phyloP scores from a whole-genome alignment of 2,888 invertebrate species.

The Ochropleura leucogaster region DNA sequence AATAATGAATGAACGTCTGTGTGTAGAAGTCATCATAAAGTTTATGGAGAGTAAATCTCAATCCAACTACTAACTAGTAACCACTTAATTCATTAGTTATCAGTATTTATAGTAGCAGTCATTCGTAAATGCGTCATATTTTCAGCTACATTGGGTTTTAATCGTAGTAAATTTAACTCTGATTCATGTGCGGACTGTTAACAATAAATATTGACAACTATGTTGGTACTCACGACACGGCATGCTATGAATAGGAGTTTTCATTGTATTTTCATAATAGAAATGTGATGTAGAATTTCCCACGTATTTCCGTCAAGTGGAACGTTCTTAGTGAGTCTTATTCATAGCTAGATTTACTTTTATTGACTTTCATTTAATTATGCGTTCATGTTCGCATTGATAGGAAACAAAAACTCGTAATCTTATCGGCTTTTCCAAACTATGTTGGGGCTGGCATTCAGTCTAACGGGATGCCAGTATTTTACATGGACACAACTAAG shows the following conservation, averaged over 20 bases:
- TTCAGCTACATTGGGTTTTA: conserved; percentile 34
- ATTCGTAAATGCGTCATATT: conserved; percentile 43
- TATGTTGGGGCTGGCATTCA: too few relatives aligned
- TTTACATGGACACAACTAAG: too few relatives aligned
- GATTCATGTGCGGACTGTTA: conserved; percentile 40
- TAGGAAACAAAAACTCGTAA: background rate
- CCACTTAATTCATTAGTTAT: conserved; percentile 20
- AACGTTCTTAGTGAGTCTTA: conserved; percentile 3
- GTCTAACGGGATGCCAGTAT: too few relatives aligned
- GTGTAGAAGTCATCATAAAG: conserved; percentile 10
- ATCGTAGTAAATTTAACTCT: conserved; percentile 19
- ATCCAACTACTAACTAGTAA: conserved; percentile 15
- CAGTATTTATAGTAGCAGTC: conserved; percentile 23
- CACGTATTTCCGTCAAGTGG: conserved; percentile 24
- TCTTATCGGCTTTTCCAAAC: too few relatives aligned
- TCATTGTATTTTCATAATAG: conserved; percentile 21
- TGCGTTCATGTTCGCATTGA: background rate
- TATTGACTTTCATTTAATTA: background rate
- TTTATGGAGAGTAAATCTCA: conserved; percentile 34
- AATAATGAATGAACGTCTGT: conserved; percentile 25
- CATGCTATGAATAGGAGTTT: conserved; percentile 12
- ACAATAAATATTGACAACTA: conserved; percentile 21
- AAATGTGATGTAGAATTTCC: conserved; percentile 23
- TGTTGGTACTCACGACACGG: conserved; percentile 12
- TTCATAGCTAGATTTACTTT: background rate